Base-by-base conservation (phyloP, 2,888 invertebrate species). In the Scrobipalpa atriplicella region DNA sequence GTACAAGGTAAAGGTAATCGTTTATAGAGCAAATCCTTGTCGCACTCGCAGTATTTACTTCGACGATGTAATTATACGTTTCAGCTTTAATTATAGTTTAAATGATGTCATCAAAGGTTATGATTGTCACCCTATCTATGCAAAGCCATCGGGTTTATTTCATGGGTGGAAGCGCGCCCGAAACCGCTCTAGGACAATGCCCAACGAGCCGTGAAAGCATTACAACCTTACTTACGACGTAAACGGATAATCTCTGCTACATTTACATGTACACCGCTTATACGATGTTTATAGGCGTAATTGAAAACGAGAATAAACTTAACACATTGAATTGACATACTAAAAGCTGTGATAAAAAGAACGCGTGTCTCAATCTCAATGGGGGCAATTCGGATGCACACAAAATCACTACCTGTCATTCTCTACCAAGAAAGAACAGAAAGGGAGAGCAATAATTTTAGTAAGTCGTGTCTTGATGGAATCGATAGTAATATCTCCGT, bases 171-270 rank as follows among this genome's bases (percentile, higher is more conserved):
- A 70, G 72, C 76, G 65, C 72, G 68, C 70, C 68, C 76, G 36
- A 69, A 70, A 73, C 71, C 70, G 73, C 71, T 77, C 70, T 72
- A 74, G 72, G 75, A 80, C 79, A 79, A 79, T 75, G 73, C 71
- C 69, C 78, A 82, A 81, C 86, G 81, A 83, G 76, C 76, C 80
- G 79, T 82, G 72, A 83, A 80, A 78, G 74, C 78, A 81, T 85
- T 80, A 82, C 79, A 79, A 77, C 78, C 78, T 78, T 77, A 78
- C 78, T 78, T 78, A 81, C 77, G 72, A 79, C 73, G 72, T 77
- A 78, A 73, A 69, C 69, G 70, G 74, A 73, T 78, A 78, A 82
- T 80, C 72, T 78, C 75, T 65, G 70, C 72, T 67, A 74, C 74
- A 74, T 76, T 75, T 72, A 75, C 71, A 69, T 73, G 66, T 68